A percentile compares a stretch with the other conserved stretches of the same genome.
phyloP scores from a whole-genome alignment of 2,888 invertebrate genomes.

The Tryphoninae sp. region DNA sequence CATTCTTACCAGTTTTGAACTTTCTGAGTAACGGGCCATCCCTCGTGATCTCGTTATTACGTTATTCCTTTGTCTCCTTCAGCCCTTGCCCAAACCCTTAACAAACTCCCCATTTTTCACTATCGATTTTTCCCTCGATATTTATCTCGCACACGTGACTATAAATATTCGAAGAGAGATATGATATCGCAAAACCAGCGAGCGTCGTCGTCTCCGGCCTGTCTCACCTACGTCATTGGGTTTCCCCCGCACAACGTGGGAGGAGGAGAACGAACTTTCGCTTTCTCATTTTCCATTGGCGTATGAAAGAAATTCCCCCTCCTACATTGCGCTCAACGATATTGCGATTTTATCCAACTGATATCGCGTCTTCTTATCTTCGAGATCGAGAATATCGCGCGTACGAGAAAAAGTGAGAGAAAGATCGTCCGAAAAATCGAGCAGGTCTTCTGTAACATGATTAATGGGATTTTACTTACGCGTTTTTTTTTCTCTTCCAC shows the following conservation, averaged over 20 bases:
- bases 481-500: neutral
- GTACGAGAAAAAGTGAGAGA: neutral
- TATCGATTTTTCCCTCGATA: slow-evolving; percentile 24
- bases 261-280: neutral
- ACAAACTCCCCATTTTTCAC: neutral
- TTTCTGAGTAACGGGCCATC: slow-evolving; percentile 40
- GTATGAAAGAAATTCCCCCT: neutral
- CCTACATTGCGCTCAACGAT: neutral
- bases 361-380: slow-evolving; percentile 6
- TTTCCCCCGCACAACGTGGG: neutral
- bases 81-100: neutral
- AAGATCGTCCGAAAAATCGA: no score
- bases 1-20: neutral
- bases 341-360: slow-evolving; percentile 3
- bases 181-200: neutral
- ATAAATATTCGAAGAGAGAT: neutral
- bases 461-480: neutral
- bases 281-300: slow-evolving; percentile 3
- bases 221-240: slow-evolving; percentile 2
- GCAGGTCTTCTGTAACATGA: neutral
- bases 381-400: slow-evolving; percentile 3
- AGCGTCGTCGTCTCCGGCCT: neutral
- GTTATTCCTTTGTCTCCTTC: neutral
- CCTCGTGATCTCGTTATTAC: slow-evolving; percentile 39
- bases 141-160: neutral